These are phyloP conservation scores for Notospermus geniculatus DNA, from an alignment of 1,140 invertebrate species.

Conservation along the genomic window DNA sequence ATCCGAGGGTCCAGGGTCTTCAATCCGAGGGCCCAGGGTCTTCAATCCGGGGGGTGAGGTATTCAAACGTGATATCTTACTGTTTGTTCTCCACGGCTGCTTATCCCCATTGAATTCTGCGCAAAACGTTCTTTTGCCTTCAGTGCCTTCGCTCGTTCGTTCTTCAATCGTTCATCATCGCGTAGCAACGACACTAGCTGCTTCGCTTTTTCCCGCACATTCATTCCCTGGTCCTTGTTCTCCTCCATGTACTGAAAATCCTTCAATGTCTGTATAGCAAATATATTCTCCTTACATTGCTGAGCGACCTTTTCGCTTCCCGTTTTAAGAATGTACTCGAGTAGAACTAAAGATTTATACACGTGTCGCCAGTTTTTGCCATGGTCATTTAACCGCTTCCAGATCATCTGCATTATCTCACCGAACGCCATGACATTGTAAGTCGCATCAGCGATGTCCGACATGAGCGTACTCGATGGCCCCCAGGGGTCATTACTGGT, in stretches of 20 bases:
- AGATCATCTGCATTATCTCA: slow-evolving; percentile 99
- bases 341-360: slow-evolving; percentile 92
- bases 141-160: slow-evolving; percentile 90
- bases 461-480: slow-evolving; percentile 97
- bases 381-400: slow-evolving; percentile 97
- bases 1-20: too few relatives aligned
- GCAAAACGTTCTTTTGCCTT: slow-evolving; percentile 83
- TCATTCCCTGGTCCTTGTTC: slow-evolving; percentile 96
- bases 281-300: slow-evolving; percentile 99
- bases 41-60: too few relatives aligned
- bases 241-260: slow-evolving; percentile 99
- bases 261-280: slow-evolving; percentile 94
- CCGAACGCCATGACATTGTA: slow-evolving; percentile 97
- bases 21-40: too few relatives aligned
- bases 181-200: slow-evolving; percentile 91
- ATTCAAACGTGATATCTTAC: too few relatives aligned
- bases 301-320: slow-evolving; percentile 95
- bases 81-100: slow-evolving; percentile 23
- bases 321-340: slow-evolving; percentile 97
- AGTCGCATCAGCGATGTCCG: slow-evolving; percentile 97
- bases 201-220: slow-evolving; percentile 98
- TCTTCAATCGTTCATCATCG: slow-evolving; percentile 94
- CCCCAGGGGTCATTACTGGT: slow-evolving; percentile 99
- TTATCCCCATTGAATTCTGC: slow-evolving; percentile 50
- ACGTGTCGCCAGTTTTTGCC: slow-evolving; percentile 99